Base-by-base conservation (phyloP, 1,140 invertebrate genomes). In the Drosophila parabipectinata region DNA sequence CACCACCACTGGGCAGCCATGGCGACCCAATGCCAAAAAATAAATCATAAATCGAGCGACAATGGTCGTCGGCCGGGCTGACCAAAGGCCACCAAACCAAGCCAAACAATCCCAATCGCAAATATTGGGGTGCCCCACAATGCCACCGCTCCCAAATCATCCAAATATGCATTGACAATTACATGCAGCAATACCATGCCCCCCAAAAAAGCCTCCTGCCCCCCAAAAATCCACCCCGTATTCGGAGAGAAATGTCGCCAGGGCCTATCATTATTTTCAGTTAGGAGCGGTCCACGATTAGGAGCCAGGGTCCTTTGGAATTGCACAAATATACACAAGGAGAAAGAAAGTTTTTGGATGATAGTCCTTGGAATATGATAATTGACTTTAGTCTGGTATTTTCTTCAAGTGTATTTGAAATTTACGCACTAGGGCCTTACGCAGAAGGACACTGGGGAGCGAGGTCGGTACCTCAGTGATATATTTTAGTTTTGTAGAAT, bases 121-220 rank as follows among this genome's bases (percentile, higher is more conserved):
- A 47, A 37, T 37, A 37, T 37, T 37, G 12, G 34, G 34, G 34
- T 37, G 10, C 34, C 34, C 34, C 34, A 37, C 10, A n/a, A n/a
- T 47, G 7, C 44, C 44, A 47, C 41, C n/a, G 41, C 41, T 15
- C 18, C 44, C 15, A 47, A 47, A 47, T 47, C 44, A 47, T 18
- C 66, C 67, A 80, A 80, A 84, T 74, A 84, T 84, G 82, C 81
- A 84, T 84, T 84, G 81, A 85, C 81, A 84, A 84, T 84, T 84
- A 85, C 78, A 84, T 80, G 68, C 68, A 24, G 12, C 57, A 37
- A 37, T 44, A 18, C 28, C 62, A 44, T 14, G 41, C 56, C 34
- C 32, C 51, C 51, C 41, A 9, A 50, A 45, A 24, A 41, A 8
- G 34, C 34, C 34, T 2, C 56, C 21, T 21, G 2, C 21, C 21